Conservation (phyloP, 2,797 vertebrate genomes). For the Gorsachius magnificus region DNA sequence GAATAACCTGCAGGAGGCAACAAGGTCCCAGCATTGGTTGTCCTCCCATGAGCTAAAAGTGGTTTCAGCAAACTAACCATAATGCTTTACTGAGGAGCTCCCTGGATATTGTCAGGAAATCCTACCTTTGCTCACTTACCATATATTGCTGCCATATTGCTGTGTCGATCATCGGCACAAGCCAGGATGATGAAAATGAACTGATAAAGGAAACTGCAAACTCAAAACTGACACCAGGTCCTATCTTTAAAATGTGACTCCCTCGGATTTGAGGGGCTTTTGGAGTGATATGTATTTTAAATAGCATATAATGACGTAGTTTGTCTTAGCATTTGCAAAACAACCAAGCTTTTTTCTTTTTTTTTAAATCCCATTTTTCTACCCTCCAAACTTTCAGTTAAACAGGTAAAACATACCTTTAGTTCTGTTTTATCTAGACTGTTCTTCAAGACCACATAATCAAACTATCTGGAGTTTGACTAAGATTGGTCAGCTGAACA, state of each 20-base stretch:
- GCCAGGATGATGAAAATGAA: neutral
- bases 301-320: neutral
- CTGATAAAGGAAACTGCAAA: neutral
- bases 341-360: rapidly evolving
- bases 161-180: neutral
- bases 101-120: neutral
- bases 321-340: neutral
- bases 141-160: neutral
- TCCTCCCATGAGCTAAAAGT: neutral
- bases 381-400: neutral
- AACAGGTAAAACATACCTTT: neutral
- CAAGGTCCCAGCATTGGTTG: neutral
- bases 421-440: neutral
- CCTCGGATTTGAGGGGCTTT: neutral
- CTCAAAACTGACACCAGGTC: neutral
- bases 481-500: neutral
- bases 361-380: neutral
- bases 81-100: neutral
- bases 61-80: neutral
- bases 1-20: neutral
- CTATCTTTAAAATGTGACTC: neutral
- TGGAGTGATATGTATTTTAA: neutral
- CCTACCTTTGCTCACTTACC: neutral
- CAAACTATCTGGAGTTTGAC: neutral
- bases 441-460: neutral